Conservation (phyloP, 2,113 vertebrate species). For the Camelus dromedarius region DNA sequence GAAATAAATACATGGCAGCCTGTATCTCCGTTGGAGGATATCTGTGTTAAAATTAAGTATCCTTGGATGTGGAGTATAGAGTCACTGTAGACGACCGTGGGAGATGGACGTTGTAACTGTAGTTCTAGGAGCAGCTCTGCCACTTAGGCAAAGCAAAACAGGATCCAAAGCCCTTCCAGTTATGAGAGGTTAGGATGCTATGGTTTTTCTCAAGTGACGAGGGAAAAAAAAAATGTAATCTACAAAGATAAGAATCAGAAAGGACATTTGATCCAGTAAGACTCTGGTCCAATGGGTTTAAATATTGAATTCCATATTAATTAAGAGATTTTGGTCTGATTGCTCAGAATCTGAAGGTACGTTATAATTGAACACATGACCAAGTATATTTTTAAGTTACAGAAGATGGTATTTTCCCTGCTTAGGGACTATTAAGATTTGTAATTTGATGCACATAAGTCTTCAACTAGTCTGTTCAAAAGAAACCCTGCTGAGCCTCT, state of each 20-base stretch:
- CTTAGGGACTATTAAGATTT: conserved; percentile 26
- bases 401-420: background rate
- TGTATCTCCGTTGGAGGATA: background rate
- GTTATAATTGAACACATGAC: background rate
- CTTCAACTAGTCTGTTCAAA: conserved; percentile 34
- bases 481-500: conserved; percentile 28
- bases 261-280: background rate
- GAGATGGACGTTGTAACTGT: background rate
- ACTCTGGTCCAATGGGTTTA: background rate
- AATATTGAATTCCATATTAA: background rate
- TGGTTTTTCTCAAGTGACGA: background rate
- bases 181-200: background rate
- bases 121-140: background rate
- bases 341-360: background rate
- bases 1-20: conserved; percentile 19
- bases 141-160: background rate
- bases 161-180: background rate
- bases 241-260: background rate
- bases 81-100: background rate
- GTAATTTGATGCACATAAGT: conserved; percentile 13
- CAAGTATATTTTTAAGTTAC: background rate
- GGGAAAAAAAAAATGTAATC: background rate
- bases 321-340: background rate
- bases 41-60: background rate
- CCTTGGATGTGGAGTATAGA: background rate